Evolutionary conservation across 2,113 vertebrate genomes (phyloP).

Genomic region (Formicarius rufipectus): DNA sequence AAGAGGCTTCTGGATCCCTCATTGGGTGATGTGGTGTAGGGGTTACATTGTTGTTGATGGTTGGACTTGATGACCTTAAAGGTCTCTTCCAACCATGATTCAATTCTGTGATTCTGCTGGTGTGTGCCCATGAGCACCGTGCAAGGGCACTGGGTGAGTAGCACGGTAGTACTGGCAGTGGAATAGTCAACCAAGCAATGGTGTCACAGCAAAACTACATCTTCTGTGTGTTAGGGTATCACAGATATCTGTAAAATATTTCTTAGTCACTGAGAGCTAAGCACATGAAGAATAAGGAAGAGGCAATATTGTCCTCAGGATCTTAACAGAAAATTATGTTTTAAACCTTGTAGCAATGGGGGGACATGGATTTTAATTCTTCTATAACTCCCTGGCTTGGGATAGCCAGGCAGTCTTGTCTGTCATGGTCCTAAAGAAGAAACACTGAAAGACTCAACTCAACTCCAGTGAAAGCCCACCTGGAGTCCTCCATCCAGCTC

Average conservation of each 20-base stretch:
- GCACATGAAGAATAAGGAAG: not conserved
- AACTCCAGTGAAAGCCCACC: not conserved
- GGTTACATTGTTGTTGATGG: not conserved
- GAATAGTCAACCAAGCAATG: not conserved
- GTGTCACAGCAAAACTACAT: not conserved
- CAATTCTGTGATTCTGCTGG: not conserved
- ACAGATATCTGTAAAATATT: accelerated
- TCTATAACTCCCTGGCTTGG: not conserved
- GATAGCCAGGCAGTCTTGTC: not conserved
- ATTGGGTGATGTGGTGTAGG: not conserved
- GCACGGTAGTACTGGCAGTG: accelerated
- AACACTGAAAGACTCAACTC: not conserved
- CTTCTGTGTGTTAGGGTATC: not conserved
- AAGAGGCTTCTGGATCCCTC: not conserved
- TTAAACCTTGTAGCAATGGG: not conserved
- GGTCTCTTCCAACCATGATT: not conserved
- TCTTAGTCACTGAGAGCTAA: not conserved
- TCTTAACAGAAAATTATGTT: not conserved
- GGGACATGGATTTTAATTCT: not conserved
- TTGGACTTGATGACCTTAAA: not conserved
- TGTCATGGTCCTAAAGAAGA: not conserved
- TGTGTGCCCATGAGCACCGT: not conserved
- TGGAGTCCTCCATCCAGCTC: not conserved
- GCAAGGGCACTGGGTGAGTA: not conserved
- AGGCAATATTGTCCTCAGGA: not conserved